phyloP scores from a whole-genome alignment of 2,888 invertebrate genomes.

The Leucophenga montana region DNA sequence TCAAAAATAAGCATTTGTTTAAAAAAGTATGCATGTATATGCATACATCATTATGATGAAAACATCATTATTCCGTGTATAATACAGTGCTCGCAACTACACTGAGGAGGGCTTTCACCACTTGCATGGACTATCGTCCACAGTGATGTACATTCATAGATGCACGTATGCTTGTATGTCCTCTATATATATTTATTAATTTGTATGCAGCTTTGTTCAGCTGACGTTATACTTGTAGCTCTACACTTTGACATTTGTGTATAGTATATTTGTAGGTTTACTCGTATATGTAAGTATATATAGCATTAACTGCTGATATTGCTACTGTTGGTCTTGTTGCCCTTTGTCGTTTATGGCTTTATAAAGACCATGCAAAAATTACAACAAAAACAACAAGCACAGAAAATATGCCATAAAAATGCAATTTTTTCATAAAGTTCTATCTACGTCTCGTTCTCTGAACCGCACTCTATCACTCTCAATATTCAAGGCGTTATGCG shows the following conservation, averaged over 20 bases:
- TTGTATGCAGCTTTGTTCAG: no score
- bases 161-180: neutral
- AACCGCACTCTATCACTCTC: no score
- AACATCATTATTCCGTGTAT: no score
- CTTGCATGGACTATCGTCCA: no score
- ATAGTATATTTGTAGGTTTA: slow-evolving; percentile 1
- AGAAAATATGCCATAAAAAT: slow-evolving; percentile 17
- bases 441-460: neutral
- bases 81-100: no score
- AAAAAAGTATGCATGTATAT: no score
- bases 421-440: slow-evolving; percentile 1
- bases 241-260: slow-evolving; percentile 7
- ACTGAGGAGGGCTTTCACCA: no score
- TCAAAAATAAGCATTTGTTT: no score
- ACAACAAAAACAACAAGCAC: slow-evolving; percentile 4
- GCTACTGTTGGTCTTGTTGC: neutral
- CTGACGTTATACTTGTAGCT: no score
- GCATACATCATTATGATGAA: no score
- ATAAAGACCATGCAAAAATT: neutral
- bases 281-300: no score
- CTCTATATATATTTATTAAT: neutral
- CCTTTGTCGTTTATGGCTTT: neutral
- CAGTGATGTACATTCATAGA: neutral
- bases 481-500: no score
- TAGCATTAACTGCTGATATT: neutral